These are phyloP conservation scores for Heliothis subflexa DNA, from an alignment of 1,140 invertebrate genomes.

Conservation along the genomic window DNA sequence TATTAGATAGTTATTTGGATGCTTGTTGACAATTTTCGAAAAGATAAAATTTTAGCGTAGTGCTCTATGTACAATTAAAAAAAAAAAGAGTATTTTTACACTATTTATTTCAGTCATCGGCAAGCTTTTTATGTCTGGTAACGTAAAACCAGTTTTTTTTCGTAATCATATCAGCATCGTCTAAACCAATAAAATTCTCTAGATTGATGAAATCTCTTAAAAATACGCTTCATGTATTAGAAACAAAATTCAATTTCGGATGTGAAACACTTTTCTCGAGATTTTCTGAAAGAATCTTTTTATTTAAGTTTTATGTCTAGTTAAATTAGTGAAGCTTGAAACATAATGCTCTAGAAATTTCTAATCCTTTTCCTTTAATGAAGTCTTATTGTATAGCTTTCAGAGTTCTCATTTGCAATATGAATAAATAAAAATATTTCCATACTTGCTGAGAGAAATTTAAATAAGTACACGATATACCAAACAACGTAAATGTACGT, in stretches of 20 bases:
- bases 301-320: conserved; percentile 17
- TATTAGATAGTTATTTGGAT: not conserved
- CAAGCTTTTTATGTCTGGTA: not conserved
- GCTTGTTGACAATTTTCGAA: too few species aligned
- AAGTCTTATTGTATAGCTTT: conserved; percentile 13
- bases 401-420: conserved; percentile 3
- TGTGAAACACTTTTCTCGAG: not conserved
- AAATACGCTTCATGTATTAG: not conserved
- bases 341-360: not conserved
- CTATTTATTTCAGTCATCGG: too few species aligned
- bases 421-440: not conserved
- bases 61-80: too few species aligned
- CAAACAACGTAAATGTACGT: not conserved
- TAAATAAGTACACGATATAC: not conserved
- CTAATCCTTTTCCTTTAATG: conserved; percentile 8
- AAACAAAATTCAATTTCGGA: conserved; percentile 3
- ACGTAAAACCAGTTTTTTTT: too few species aligned
- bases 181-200: not conserved
- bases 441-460: not conserved
- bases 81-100: too few species aligned
- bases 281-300: conserved; percentile 7
- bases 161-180: too few species aligned
- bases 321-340: conserved; percentile 14
- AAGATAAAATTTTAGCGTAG: not conserved
- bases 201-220: conserved; percentile 18